These are phyloP conservation scores for Clarias batrachus DNA, from an alignment of 2,113 vertebrate species.

Conservation along the genomic window DNA sequence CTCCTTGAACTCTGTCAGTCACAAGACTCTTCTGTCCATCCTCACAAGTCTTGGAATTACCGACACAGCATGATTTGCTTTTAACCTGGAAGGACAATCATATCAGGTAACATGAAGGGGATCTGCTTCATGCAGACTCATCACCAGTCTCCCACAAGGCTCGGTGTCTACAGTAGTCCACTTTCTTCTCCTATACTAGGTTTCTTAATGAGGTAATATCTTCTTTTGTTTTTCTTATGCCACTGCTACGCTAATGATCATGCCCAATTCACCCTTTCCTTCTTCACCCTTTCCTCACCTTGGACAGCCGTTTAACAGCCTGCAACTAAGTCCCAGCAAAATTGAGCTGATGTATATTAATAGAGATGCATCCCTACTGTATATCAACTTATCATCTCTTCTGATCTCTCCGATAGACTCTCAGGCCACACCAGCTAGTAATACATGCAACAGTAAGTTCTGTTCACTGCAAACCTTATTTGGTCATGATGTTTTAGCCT, in stretches of 20 bases:
- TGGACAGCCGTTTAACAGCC: neutral
- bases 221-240: neutral
- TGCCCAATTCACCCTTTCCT: neutral
- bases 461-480: neutral
- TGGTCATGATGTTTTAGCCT: neutral
- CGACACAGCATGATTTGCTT: neutral
- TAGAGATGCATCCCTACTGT: neutral
- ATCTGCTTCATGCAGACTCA: neutral
- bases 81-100: neutral
- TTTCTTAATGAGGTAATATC: neutral
- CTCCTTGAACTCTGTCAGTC: constrained; percentile 1
- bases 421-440: neutral
- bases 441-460: neutral
- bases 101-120: neutral
- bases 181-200: neutral
- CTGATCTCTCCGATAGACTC: neutral
- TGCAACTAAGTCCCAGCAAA: neutral
- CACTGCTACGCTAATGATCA: neutral
- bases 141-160: neutral
- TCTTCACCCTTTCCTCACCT: too few relatives aligned
- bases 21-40: neutral
- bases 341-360: neutral
- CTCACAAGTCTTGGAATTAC: constrained; percentile 1
- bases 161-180: neutral
- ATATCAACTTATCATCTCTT: neutral